phyloP scores from a whole-genome alignment of 2,113 vertebrate genomes.

The Cettia cetti region DNA sequence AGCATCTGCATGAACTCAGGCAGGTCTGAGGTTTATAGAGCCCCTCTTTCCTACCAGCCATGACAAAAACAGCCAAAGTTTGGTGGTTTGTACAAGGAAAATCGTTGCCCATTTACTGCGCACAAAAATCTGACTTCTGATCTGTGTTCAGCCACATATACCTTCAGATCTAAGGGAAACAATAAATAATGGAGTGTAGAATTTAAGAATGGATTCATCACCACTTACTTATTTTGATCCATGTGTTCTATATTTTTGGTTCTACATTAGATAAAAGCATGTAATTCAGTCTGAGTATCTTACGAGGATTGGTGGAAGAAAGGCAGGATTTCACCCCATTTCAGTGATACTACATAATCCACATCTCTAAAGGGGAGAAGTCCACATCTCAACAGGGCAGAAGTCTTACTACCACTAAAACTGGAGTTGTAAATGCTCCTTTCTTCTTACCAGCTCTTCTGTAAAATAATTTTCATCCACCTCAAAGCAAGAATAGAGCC shows the following conservation, averaged over 20 bases:
- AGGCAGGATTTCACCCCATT: not conserved
- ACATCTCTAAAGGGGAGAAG: not conserved
- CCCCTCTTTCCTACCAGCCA: not conserved
- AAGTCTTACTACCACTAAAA: not conserved
- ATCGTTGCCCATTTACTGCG: rapidly evolving
- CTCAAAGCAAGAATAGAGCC: not conserved
- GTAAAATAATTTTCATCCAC: not conserved
- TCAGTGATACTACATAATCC: not conserved
- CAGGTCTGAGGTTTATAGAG: not conserved
- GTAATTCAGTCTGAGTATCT: not conserved
- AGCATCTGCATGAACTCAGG: not conserved
- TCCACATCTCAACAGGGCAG: not conserved
- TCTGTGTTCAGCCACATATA: rapidly evolving
- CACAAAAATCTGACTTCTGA: not conserved
- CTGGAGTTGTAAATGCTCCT: not conserved
- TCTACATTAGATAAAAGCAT: not conserved
- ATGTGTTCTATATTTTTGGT: not conserved
- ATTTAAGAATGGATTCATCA: not conserved
- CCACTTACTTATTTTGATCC: not conserved
- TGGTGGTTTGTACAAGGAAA: not conserved
- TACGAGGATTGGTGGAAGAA: not conserved
- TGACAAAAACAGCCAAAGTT: not conserved
- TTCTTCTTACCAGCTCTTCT: not conserved
- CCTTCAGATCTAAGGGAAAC: not conserved
- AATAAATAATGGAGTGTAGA: not conserved